Evolutionary conservation across 2,888 invertebrate genomes (phyloP).

Genomic region (Axea sp.): DNA sequence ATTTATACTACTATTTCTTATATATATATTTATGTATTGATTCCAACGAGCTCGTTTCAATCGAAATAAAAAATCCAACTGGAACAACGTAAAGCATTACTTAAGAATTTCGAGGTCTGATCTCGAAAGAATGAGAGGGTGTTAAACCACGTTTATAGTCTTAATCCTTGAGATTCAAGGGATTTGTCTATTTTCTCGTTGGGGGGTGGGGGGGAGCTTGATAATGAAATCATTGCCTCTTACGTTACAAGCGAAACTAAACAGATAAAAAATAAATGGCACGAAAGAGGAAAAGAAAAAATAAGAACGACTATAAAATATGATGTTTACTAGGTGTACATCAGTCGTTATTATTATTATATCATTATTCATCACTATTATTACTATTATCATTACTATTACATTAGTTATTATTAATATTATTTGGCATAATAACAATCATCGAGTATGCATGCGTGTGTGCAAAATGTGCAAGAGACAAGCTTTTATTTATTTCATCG

Average conservation of each 20-base stretch:
- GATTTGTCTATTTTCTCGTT: conserved; percentile 51
- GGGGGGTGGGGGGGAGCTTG: no score
- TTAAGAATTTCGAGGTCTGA: conserved; percentile 25
- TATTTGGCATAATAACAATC: conserved; percentile 56
- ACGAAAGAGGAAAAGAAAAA: not conserved
- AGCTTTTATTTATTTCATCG: conserved; percentile 64
- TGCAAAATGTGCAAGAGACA: conserved; percentile 27
- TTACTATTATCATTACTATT: conserved; percentile 49
- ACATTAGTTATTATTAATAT: conserved; percentile 41
- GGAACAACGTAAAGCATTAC: conserved; percentile 15
- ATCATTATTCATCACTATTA: conserved; percentile 47
- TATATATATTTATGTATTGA: not conserved
- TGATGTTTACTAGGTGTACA: conserved; percentile 42
- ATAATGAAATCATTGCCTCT: conserved; percentile 42
- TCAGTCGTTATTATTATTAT: conserved; percentile 43
- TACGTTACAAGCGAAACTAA: conserved; percentile 11
- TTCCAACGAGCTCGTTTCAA: not conserved
- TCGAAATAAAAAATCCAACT: conserved; percentile 34
- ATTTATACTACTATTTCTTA: no score
- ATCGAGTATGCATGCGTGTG: conserved; percentile 37
- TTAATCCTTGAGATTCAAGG: conserved; percentile 58
- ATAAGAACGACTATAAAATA: conserved; percentile 18
- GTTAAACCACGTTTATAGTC: conserved; percentile 21
- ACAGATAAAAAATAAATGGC: conserved; percentile 6
- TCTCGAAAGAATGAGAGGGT: conserved; percentile 19